Evolutionary conservation across 2,113 vertebrate species (phyloP), one percentile per base, ranked within the genome.

Genomic region (Illadopsis cleaveri): DNA sequence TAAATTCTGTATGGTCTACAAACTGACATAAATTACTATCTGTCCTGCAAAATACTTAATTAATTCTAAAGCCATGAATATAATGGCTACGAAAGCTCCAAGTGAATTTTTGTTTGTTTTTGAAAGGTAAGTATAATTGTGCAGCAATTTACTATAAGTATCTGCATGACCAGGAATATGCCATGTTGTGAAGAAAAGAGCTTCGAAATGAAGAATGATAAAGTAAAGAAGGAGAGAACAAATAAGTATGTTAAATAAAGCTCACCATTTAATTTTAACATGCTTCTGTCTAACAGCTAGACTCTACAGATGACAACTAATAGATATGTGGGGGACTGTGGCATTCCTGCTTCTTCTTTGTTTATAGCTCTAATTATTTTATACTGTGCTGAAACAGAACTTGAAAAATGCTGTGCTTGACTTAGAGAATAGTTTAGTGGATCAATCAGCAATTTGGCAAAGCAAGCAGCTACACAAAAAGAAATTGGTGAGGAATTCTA

Each of bases 191-290:
- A 93, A 90, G 23, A 86, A 66, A 86, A 90, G 53, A 92, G 54
- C 82, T 94, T 83, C 94, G 80, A 86, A 85, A 91, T 84, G 10
- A 57, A 83, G 70, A 96, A 93, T 1, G 5, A 51, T 68, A 91
- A 90, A 92, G 40, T 53, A 92, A 89, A 95, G 56, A 62, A 94
- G 38, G 51, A 86, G n/a, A 83, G 60, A 86, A 95, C 31, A 86
- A 96, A 12, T 80, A 85, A 71, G 23, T 78, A 75, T 9, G 25
- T 83, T 92, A 96, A 94, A 90, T 83, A 89, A 84, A 90, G 75
- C 62, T 82, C 58, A 69, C 69, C 14, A 76, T 84, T 96, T 96
- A 92, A 95, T 94, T 95, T 96, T 96, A 92, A 95, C 80, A 50
- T 68, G 69, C 51, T 88, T 89, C 69, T 89, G 51, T 72, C 37